Evolutionary conservation across 2,113 vertebrate genomes (phyloP), one percentile per base, ranked within the genome.

Genomic region (Ornithorhynchus anatinus): DNA sequence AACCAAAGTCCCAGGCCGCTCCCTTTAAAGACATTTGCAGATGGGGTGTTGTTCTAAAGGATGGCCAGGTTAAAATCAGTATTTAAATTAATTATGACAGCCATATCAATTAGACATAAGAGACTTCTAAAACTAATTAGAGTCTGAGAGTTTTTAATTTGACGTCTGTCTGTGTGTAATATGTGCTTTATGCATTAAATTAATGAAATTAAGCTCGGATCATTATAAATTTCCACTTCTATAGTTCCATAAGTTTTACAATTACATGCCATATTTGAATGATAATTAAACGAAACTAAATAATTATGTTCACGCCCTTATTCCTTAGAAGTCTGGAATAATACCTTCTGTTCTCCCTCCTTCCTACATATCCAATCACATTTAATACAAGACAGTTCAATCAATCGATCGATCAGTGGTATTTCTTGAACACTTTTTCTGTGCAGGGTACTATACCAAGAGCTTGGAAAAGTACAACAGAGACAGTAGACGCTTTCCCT

Each of bases 41-140:
- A 37, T 72, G 60, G 71, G 29, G 42, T 76, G 76, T 71, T 88
- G 77, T 84, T 81, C 57, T 90, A 80, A 84, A 89, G 89, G 77
- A 73, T 75, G 85, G 70, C 77, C 83, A 89, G 84, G 87, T 86
- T 87, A 82, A 93, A 92, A 84, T 86, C 76, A 89, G 76, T 92
- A 83, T 89, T 91, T 89, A 90, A 93, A 94, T 93, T 92, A 94
- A 93, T 91, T 93, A 90, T 93, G 93, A 92, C 92, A 94, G 85
- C 88, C 90, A 86, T 92, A 94, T 91, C 92, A 94, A 92, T 93
- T 92, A 94, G 85, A 90, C 89, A 91, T 90, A 88, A 89, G 89
- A 92, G 91, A 90, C 67, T 92, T 90, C 91, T 92, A 91, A 91
- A 91, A 88, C 85, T 93, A 94, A 94, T 94, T 94, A 91, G 83